phyloP scores from a whole-genome alignment of 1,140 invertebrate species.

The Drosophila pectinifera region DNA sequence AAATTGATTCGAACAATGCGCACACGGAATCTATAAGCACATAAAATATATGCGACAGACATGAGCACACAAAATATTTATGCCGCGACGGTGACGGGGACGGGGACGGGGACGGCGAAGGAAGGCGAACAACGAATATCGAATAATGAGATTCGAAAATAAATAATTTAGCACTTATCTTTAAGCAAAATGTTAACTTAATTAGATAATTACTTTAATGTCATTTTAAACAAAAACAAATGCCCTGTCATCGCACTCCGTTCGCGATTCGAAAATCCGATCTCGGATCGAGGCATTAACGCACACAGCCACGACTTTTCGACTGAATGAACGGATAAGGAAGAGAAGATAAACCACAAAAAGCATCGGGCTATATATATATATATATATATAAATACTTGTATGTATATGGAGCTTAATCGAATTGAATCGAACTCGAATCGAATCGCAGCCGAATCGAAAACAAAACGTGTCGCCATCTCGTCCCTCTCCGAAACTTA shows the following conservation, averaged over 20 bases:
- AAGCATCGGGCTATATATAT: slow-evolving; percentile 4
- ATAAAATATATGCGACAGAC: slow-evolving; percentile 40
- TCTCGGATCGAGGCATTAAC: slow-evolving; percentile 45
- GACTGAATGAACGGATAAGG: slow-evolving; percentile 53
- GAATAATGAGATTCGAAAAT: slow-evolving; percentile 69
- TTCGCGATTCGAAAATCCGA: slow-evolving; percentile 24
- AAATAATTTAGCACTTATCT: slow-evolving; percentile 84
- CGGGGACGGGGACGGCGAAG: no score
- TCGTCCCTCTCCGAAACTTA: slow-evolving; percentile 58
- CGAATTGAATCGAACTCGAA: slow-evolving; percentile 57
- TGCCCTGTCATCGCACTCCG: slow-evolving; percentile 66
- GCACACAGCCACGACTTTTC: slow-evolving; percentile 26
- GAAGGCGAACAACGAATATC: slow-evolving; percentile 42
- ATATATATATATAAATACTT: slow-evolving; percentile 5
- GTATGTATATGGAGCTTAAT: slow-evolving; percentile 23
- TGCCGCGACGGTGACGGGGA: slow-evolving; percentile 1
- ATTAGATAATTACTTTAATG: slow-evolving; percentile 84
- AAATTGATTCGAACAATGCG: slow-evolving; percentile 54
- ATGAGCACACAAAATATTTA: slow-evolving; percentile 46
- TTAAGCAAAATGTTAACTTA: slow-evolving; percentile 84
- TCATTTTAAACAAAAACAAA: slow-evolving; percentile 80
- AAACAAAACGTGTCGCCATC: slow-evolving; percentile 64
- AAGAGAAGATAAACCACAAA: slow-evolving; percentile 10
- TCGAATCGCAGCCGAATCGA: slow-evolving; percentile 37
- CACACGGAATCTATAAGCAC: slow-evolving; percentile 46